Conservation (phyloP, 2,113 vertebrate genomes). For the Vombatus ursinus region DNA sequence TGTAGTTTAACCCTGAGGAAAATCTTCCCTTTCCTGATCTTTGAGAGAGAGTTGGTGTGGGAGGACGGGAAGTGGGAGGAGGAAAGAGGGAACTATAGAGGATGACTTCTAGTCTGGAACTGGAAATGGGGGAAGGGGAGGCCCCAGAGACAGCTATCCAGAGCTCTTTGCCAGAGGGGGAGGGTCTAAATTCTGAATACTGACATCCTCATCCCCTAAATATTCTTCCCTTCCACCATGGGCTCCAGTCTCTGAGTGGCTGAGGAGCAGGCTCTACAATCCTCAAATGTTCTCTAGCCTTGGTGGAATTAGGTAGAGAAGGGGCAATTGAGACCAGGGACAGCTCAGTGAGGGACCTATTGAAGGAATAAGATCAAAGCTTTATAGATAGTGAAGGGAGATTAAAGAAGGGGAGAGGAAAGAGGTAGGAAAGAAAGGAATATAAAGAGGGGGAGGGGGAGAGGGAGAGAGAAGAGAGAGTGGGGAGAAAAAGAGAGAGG, state of each 20-base stretch:
- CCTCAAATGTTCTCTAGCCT: constrained; percentile 24
- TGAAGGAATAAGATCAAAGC: neutral
- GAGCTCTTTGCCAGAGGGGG: constrained; percentile 40
- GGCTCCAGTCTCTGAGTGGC: constrained; percentile 5
- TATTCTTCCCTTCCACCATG: constrained; percentile 7
- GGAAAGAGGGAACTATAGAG: constrained; percentile 46
- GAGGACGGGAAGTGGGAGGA: constrained; percentile 30
- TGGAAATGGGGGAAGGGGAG: constrained; percentile 5
- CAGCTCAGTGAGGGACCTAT: neutral
- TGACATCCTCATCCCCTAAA: constrained; percentile 9
- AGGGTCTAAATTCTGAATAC: constrained; percentile 49
- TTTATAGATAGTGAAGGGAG: neutral
- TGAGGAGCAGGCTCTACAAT: constrained; percentile 8
- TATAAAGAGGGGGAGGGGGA: neutral
- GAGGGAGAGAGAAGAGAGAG: neutral
- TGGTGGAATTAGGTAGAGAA: neutral
- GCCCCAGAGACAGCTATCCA: constrained; percentile 36
- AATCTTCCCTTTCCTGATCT: constrained; percentile 16
- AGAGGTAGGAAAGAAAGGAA: neutral
- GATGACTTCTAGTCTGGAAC: constrained; percentile 24
- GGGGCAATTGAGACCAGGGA: neutral
- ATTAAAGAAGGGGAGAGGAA: neutral
- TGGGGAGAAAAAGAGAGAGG: too few relatives aligned
- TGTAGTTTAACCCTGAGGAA: constrained; percentile 22
- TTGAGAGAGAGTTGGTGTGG: constrained; percentile 46